Percentiles rank a stretch among this genome's conserved stretches.
Evolutionary conservation across 2,113 vertebrate genomes (phyloP).

Genomic region (Nannospalax galili): DNA sequence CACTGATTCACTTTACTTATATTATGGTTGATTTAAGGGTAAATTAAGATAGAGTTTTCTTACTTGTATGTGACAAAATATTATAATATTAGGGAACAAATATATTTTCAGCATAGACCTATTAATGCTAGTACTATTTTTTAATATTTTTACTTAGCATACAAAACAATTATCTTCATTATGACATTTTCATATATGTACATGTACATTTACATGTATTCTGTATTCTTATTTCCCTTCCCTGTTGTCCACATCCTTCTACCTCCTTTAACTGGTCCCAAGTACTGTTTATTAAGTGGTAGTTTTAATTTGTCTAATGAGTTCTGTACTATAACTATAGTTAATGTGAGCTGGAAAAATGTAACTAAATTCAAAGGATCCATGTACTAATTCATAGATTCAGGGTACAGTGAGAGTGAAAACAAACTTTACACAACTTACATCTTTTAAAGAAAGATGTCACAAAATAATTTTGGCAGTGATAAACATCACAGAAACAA

Average conservation of each 20-base stretch:
- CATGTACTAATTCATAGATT: not conserved
- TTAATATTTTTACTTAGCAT: not conserved
- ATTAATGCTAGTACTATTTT: slow-evolving; percentile 10
- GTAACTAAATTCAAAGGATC: not conserved
- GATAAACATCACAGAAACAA: not conserved
- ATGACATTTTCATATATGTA: not conserved
- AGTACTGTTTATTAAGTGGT: not conserved
- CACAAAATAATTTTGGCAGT: not conserved
- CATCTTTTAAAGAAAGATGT: not conserved
- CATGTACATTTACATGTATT: no score
- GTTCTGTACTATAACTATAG: not conserved
- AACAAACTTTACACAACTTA: not conserved
- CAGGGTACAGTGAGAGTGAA: not conserved
- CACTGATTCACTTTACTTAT: not conserved
- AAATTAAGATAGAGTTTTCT: not conserved
- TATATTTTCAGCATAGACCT: not conserved
- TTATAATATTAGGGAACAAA: not conserved
- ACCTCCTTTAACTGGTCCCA: not conserved
- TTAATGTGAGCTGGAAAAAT: not conserved
- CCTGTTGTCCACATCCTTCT: not conserved
- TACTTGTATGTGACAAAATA: not conserved
- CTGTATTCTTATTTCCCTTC: not conserved
- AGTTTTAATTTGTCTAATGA: slow-evolving; percentile 5
- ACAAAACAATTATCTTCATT: not conserved
- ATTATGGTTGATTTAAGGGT: not conserved